Evolutionary conservation across 2,888 invertebrate genomes (phyloP).

Genomic region (Raillietiella orientalis): DNA sequence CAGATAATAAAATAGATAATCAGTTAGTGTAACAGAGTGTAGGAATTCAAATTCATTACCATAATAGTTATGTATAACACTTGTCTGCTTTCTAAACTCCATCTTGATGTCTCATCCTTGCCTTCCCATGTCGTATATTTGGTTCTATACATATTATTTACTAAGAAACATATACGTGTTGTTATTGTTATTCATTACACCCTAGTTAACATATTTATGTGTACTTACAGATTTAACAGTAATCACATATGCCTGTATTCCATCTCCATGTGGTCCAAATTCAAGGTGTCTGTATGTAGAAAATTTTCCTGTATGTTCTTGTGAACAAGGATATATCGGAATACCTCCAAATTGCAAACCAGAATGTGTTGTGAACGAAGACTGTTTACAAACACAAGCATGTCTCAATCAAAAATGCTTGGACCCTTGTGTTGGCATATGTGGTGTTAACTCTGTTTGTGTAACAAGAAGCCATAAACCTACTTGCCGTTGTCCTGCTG

Average conservation of each 20-base stretch:
- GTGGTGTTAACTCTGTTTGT: slow-evolving; percentile 50
- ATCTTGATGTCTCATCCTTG: too few species aligned
- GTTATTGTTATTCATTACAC: too few species aligned
- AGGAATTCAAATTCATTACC: too few species aligned
- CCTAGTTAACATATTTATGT: too few species aligned
- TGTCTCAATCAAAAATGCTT: slow-evolving; percentile 56
- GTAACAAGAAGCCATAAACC: slow-evolving; percentile 36
- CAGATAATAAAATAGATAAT: too few species aligned
- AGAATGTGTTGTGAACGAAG: slow-evolving; percentile 18
- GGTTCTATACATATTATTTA: too few species aligned
- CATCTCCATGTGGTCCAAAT: slow-evolving; percentile 39
- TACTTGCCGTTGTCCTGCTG: slow-evolving; percentile 35
- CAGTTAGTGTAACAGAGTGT: too few species aligned
- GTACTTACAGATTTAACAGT: too few species aligned
- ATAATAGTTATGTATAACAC: too few species aligned
- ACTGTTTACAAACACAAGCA: slow-evolving; percentile 37
- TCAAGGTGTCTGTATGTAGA: slow-evolving; percentile 33
- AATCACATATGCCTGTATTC: slow-evolving; percentile 13
- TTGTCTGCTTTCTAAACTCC: too few species aligned
- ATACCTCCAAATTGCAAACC: slow-evolving; percentile 6
- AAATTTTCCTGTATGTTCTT: slow-evolving; percentile 9
- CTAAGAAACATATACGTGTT: too few species aligned
- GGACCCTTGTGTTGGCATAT: slow-evolving; percentile 45
- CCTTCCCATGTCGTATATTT: too few species aligned
- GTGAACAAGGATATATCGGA: slow-evolving; percentile 9